These are phyloP conservation scores for Cryptus armator DNA, from an alignment of 2,888 invertebrate species.

Conservation along the genomic window DNA sequence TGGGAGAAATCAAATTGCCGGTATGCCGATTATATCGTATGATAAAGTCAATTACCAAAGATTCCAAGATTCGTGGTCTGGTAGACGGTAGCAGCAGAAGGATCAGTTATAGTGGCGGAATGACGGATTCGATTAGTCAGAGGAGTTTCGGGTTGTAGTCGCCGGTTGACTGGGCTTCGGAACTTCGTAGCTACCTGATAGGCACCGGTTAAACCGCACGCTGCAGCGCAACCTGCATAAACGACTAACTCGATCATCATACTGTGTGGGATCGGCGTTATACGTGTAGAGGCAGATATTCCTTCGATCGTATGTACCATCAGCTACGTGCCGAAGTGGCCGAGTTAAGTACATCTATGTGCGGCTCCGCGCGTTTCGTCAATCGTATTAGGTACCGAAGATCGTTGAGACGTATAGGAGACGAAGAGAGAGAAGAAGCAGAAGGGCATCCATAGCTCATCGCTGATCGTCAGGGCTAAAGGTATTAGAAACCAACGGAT, in stretches of 20 bases:
- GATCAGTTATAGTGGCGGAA: slow-evolving; percentile 19
- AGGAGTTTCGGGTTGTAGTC: slow-evolving; percentile 30
- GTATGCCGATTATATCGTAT: background rate
- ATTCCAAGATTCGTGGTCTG: background rate
- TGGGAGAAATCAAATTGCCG: too few species aligned
- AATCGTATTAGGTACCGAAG: slow-evolving; percentile 24
- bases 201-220: slow-evolving; percentile 30
- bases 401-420: slow-evolving; percentile 13
- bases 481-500: slow-evolving; percentile 14
- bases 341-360: slow-evolving; percentile 34
- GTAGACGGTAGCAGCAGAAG: slow-evolving; percentile 1
- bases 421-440: background rate
- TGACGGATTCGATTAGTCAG: slow-evolving; percentile 62
- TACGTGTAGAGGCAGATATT: slow-evolving; percentile 43
- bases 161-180: slow-evolving; percentile 41
- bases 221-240: slow-evolving; percentile 52
- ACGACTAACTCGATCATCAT: slow-evolving; percentile 65
- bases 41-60: slow-evolving; percentile 18
- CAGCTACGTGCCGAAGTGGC: slow-evolving; percentile 53
- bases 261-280: slow-evolving; percentile 25
- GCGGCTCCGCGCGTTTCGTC: slow-evolving; percentile 28
- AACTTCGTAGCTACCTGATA: background rate
- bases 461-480: slow-evolving; percentile 30
- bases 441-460: slow-evolving; percentile 7
- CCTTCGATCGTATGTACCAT: slow-evolving; percentile 52